A percentile compares a stretch with the other conserved stretches of the same genome.
Evolutionary conservation across 2,113 vertebrate species (phyloP).

Genomic region (Melospiza melodia): DNA sequence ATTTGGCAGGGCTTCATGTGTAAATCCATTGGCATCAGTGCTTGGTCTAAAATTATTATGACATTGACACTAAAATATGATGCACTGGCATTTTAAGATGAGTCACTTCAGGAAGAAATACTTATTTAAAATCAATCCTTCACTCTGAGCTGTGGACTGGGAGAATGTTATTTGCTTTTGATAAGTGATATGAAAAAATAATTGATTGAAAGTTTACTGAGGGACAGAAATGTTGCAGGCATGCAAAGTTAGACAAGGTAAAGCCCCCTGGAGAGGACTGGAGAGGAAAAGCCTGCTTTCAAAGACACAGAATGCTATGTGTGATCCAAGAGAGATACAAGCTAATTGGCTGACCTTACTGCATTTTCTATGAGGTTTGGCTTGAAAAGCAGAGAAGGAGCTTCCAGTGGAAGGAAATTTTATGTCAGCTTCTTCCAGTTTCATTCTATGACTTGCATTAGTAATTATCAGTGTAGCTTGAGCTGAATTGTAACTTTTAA

Average conservation of each 20-base stretch:
- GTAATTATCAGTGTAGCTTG: background rate
- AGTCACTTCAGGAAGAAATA: background rate
- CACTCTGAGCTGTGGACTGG: background rate
- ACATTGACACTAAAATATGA: background rate
- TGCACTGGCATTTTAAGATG: slow-evolving; percentile 10
- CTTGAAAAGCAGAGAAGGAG: background rate
- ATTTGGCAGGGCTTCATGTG: background rate
- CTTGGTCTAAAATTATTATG: background rate
- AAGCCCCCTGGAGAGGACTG: background rate
- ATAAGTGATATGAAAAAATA: background rate
- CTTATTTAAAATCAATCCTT: background rate
- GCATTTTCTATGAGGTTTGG: background rate
- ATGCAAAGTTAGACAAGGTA: background rate
- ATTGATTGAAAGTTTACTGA: background rate
- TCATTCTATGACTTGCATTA: background rate
- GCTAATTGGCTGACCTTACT: background rate
- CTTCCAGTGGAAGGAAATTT: background rate
- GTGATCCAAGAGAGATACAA: background rate
- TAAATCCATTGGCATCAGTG: background rate
- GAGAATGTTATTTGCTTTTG: background rate
- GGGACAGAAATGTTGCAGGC: background rate
- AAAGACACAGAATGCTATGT: background rate
- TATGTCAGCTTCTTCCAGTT: background rate
- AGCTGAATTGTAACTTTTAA: background rate
- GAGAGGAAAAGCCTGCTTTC: background rate